Evolutionary conservation across 2,888 invertebrate species (phyloP).

Genomic region (Acanthosepion pharaonis): DNA sequence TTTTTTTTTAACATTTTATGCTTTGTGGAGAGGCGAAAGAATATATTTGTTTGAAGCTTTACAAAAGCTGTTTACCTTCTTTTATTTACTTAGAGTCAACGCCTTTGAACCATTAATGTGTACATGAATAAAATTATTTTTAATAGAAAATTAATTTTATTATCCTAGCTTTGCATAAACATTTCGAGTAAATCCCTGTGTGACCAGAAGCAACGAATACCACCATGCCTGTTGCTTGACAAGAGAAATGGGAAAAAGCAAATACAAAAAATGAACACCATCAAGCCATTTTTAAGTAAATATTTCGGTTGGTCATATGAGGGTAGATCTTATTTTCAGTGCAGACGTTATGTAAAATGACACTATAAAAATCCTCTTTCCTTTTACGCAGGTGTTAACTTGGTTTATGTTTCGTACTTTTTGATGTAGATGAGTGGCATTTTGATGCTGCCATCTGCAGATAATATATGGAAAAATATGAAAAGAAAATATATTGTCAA

Average conservation of each 20-base stretch:
- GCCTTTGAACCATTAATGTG: too few species aligned
- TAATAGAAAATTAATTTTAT: too few species aligned
- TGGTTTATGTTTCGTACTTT: not conserved
- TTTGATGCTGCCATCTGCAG: not conserved
- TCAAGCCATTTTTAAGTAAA: not conserved
- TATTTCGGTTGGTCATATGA: not conserved
- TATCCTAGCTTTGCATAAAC: too few species aligned
- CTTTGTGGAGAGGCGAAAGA: too few species aligned
- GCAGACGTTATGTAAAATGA: not conserved
- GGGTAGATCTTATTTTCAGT: not conserved
- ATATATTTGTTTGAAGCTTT: too few species aligned
- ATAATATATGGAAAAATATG: conserved; percentile 15
- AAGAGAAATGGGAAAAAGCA: not conserved
- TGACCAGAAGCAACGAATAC: not conserved
- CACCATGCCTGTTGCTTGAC: not conserved
- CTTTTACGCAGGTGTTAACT: not conserved
- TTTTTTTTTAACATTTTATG: too few species aligned
- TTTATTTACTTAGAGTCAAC: too few species aligned
- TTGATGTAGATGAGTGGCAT: not conserved
- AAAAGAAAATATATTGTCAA: not conserved
- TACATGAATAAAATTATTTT: too few species aligned
- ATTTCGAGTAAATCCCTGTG: too few species aligned
- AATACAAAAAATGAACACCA: not conserved
- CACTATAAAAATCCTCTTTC: not conserved
- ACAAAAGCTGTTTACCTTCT: too few species aligned